Evolutionary conservation across 2,797 vertebrate genomes (phyloP).

Genomic region (Lepus townsendii): DNA sequence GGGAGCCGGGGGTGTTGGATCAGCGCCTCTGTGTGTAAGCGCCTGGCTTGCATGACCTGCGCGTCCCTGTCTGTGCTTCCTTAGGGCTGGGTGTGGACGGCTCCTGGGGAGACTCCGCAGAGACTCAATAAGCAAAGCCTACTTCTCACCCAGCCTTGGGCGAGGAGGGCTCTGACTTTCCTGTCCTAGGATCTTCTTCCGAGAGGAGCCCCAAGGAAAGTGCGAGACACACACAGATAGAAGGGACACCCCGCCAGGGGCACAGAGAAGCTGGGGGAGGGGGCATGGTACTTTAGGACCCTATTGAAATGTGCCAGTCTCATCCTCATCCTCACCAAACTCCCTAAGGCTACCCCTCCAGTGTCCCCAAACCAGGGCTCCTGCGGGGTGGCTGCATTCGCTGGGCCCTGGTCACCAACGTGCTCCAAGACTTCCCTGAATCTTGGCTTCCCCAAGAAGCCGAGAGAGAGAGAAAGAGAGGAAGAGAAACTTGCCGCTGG

Average conservation of each 20-base stretch:
- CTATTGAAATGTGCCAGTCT: background rate
- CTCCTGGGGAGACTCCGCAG: background rate
- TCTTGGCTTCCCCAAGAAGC: background rate
- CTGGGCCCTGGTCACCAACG: background rate
- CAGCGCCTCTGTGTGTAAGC: background rate
- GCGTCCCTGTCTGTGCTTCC: background rate
- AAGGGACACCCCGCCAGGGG: background rate
- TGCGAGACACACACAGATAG: background rate
- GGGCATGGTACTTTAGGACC: background rate
- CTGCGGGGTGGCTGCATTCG: too few species aligned
- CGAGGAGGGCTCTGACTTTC: background rate
- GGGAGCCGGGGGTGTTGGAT: background rate
- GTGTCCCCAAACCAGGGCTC: background rate
- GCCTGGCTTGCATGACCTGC: background rate
- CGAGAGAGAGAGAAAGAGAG: too few species aligned
- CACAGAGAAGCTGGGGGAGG: background rate
- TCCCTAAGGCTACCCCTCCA: background rate
- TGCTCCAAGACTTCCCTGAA: background rate
- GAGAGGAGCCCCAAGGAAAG: slow-evolving; percentile 5
- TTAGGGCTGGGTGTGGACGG: background rate
- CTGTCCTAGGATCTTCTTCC: background rate
- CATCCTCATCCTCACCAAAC: background rate
- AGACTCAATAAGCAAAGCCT: background rate
- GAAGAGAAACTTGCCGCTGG: background rate
- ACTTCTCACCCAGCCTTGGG: background rate